These are phyloP conservation scores for Pseudolycoriella hygida DNA, from an alignment of 2,888 invertebrate species.

Conservation along the genomic window DNA sequence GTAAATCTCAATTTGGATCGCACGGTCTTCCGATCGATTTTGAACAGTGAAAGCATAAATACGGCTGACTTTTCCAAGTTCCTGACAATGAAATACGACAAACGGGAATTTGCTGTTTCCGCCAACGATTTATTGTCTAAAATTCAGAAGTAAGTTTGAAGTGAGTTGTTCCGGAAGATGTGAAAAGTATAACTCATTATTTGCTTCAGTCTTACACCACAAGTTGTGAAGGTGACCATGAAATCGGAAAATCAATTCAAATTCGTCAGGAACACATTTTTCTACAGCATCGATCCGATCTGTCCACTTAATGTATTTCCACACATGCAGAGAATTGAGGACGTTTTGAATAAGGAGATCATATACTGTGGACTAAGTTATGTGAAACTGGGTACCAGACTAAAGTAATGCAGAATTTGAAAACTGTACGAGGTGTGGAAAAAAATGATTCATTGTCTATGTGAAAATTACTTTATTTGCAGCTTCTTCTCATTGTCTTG, in stretches of 20 bases:
- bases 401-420: too few relatives aligned
- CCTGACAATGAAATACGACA: slow-evolving; percentile 17
- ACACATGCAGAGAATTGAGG: slow-evolving; percentile 13
- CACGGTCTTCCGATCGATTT: not conserved
- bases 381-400: slow-evolving; percentile 19
- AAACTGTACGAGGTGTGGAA: too few relatives aligned
- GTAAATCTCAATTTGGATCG: slow-evolving; percentile 22
- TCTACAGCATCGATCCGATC: slow-evolving; percentile 23
- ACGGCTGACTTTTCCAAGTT: slow-evolving; percentile 12
- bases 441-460: too few relatives aligned
- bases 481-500: too few relatives aligned
- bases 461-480: too few relatives aligned
- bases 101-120: slow-evolving; percentile 21
- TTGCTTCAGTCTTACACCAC: slow-evolving; percentile 21
- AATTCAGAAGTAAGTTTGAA: slow-evolving; percentile 17
- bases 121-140: slow-evolving; percentile 20
- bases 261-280: slow-evolving; percentile 20
- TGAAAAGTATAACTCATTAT: not conserved
- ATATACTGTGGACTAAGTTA: slow-evolving; percentile 23
- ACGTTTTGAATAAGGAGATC: slow-evolving; percentile 20
- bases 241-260: slow-evolving; percentile 20
- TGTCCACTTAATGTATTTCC: slow-evolving; percentile 21
- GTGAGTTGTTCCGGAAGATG: not conserved
- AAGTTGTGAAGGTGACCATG: slow-evolving; percentile 21
- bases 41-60: too few relatives aligned